phyloP scores from a whole-genome alignment of 2,797 vertebrate genomes.

The Bovichtus variegatus region DNA sequence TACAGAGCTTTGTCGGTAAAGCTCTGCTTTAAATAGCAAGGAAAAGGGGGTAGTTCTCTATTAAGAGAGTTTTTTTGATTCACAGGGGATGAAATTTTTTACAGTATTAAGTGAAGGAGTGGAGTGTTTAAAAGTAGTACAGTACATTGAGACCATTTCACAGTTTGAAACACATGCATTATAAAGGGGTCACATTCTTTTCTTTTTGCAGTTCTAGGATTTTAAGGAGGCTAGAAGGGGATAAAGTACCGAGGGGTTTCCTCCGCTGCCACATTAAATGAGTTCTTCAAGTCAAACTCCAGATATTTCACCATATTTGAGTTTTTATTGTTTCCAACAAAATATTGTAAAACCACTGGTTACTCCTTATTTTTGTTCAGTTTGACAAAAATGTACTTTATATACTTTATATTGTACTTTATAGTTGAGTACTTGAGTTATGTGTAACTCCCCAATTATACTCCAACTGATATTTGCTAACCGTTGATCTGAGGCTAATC shows the following conservation, averaged over 20 bases:
- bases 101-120: not conserved
- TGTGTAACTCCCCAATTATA: too few relatives aligned
- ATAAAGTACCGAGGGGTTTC: not conserved
- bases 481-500: not conserved
- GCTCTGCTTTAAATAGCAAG: slow-evolving; percentile 11
- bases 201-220: not conserved
- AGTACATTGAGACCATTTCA: not conserved
- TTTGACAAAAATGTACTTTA: not conserved
- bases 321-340: not conserved
- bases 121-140: not conserved
- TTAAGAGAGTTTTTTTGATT: not conserved
- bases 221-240: not conserved
- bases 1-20: slow-evolving; percentile 6
- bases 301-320: not conserved
- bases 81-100: not conserved
- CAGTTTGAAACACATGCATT: not conserved
- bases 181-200: not conserved
- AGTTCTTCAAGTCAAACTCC: not conserved
- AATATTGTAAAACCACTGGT: not conserved
- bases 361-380: not conserved
- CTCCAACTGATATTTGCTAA: too few relatives aligned
- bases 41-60: not conserved
- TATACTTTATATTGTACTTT: too few relatives aligned
- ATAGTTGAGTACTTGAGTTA: too few relatives aligned
- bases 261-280: not conserved